A percentile compares a stretch with the other conserved stretches of the same genome.
These are phyloP conservation scores for Bovichtus variegatus DNA, from an alignment of 2,797 vertebrate species.

Conservation along the genomic window DNA sequence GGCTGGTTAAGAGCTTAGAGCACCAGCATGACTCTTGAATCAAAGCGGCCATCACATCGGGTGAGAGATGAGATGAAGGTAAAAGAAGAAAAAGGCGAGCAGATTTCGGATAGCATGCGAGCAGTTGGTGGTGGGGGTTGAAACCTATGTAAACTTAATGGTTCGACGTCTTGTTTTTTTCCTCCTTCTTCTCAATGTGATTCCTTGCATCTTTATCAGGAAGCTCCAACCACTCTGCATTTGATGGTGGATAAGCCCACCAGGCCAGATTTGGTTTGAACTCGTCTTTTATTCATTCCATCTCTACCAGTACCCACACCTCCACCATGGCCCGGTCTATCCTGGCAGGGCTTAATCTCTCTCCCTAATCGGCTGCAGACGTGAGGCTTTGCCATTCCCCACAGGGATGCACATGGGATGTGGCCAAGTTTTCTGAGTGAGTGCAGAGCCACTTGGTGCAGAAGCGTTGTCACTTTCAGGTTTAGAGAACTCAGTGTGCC, in stretches of 20 bases:
- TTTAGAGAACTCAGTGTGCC: constrained; percentile 16
- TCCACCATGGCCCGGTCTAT: constrained; percentile 78
- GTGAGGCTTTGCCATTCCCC: constrained; percentile 80
- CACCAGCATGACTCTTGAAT: constrained; percentile 61
- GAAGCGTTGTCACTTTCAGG: constrained; percentile 37
- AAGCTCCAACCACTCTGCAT: constrained; percentile 66
- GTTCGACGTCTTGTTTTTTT: constrained; percentile 32
- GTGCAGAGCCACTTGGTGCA: constrained; percentile 26
- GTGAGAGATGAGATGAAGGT: constrained; percentile 57
- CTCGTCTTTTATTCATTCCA: constrained; percentile 81
- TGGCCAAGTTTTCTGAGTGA: constrained; percentile 63
- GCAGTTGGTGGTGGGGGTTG: constrained; percentile 50
- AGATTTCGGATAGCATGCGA: constrained; percentile 56
- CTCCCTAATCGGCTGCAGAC: constrained; percentile 79
- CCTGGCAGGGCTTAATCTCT: constrained; percentile 81
- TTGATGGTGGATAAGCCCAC: constrained; percentile 75
- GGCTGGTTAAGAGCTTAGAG: constrained; percentile 48
- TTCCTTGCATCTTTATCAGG: constrained; percentile 77
- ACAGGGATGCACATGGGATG: constrained; percentile 64
- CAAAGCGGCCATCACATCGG: constrained; percentile 54
- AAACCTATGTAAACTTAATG: constrained; percentile 73
- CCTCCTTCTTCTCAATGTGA: constrained; percentile 37
- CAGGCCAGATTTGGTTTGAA: constrained; percentile 75
- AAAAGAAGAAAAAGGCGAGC: constrained; percentile 31
- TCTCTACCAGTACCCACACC: constrained; percentile 77